A percentile compares a stretch with the other conserved stretches of the same genome.
phyloP scores from a whole-genome alignment of 2,113 vertebrate species.

The Epinephelus fuscoguttatus region DNA sequence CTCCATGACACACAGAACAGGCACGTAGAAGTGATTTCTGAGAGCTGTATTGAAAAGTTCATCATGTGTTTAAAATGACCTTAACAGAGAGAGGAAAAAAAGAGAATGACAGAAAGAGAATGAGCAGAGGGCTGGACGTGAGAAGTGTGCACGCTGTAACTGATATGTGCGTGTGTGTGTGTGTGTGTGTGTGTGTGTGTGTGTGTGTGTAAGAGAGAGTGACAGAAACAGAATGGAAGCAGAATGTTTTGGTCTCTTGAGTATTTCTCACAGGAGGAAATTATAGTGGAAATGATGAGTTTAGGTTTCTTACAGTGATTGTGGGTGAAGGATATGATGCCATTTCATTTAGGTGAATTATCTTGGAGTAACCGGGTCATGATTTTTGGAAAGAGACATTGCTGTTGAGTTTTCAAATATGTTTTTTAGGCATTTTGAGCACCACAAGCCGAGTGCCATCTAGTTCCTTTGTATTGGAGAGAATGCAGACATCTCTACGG shows the following conservation, averaged over 20 bases:
- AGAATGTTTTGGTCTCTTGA: neutral
- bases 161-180: neutral
- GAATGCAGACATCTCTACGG: no score
- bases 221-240: neutral
- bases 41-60: constrained; percentile 28
- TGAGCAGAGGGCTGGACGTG: neutral
- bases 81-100: neutral
- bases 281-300: neutral
- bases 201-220: neutral
- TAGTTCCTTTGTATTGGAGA: no score
- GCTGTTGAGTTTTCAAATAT: no score
- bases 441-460: no score
- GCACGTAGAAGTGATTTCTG: constrained; percentile 41
- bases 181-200: neutral
- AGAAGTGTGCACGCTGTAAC: constrained; percentile 15
- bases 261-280: neutral
- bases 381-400: no score
- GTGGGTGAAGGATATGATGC: no score
- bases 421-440: no score
- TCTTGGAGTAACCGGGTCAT: no score
- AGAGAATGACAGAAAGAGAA: neutral
- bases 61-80: constrained; percentile 30
- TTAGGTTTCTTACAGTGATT: neutral
- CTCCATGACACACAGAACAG: constrained; percentile 5
- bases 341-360: no score